These are phyloP conservation scores for Salvelinus fontinalis DNA, from an alignment of 2,113 vertebrate genomes.

Conservation along the genomic window DNA sequence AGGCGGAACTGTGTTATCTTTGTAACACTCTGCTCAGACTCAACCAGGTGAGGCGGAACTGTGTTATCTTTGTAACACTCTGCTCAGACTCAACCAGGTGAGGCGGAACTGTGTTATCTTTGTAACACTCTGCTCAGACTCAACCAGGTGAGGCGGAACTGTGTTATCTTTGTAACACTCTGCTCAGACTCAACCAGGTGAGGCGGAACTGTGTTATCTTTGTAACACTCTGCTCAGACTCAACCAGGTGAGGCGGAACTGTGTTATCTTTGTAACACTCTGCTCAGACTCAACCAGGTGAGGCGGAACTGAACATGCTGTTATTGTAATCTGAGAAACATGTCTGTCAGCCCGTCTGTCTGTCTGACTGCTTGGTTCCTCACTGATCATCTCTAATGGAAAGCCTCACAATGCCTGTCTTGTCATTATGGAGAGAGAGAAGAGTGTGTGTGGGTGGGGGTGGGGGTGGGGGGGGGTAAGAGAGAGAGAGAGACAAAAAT, in stretches of 20 bases:
- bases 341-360: too few relatives aligned
- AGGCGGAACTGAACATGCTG: neutral
- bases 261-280: neutral
- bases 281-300: neutral
- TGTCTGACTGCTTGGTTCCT: neutral
- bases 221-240: neutral
- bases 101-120: neutral
- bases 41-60: neutral
- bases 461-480: too few relatives aligned
- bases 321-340: too few relatives aligned
- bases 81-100: neutral
- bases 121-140: neutral
- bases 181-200: neutral
- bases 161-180: too few relatives aligned
- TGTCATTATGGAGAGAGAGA: conserved; percentile 16
- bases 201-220: neutral
- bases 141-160: neutral
- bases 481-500: neutral
- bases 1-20: neutral
- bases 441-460: neutral
- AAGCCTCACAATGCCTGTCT: conserved; percentile 13
- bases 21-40: neutral
- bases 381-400: conserved; percentile 18
- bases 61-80: too few relatives aligned
- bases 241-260: neutral